Evolutionary conservation across 1,140 invertebrate species (phyloP), one percentile per base, ranked within the genome.

Genomic region (Theocolax elegans): DNA sequence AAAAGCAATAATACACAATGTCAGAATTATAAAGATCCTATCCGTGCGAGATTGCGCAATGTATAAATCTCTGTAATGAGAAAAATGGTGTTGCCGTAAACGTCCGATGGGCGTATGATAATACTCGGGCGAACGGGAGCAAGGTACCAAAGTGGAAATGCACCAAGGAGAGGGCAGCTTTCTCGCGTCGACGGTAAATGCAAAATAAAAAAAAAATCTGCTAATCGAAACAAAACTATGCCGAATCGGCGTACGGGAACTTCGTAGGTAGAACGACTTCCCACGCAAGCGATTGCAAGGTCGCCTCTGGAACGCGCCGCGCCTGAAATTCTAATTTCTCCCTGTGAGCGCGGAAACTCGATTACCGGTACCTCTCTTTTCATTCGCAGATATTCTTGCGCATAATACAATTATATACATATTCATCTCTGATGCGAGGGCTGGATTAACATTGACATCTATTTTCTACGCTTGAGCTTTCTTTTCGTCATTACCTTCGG

Each of bases 241-340:
- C 10, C 42, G 21, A 54, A 65, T 25, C 38, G 63, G 48, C 49
- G 12, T 1, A 23, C 58, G 0, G 12, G 27, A 2, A 40, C 59
- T 72, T 74, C 70, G 78, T 80, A 77, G 78, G 78, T 75, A 73
- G 74, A 74, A 77, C 76, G 21, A 67, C 78, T 79, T 80, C 78
- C 78, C 76, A 80, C 78, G 64, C 68, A 62, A 13, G 2, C 31
- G 35, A 40, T 40, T 31, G 54, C 54, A 58, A 58, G 54, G 54
- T 58, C 54, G 35, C 3, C 44, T 44, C n/a, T n/a, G 35, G 60
- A 31, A 48, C 64, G 64, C 40, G 51, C 38, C 64, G 49, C 49
- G 40, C 49, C 51, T 66, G 27, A 53, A 64, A 59, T 62, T 62
- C 59, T 62, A 62, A 62, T 62, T 62, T 62, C n/a, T n/a, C 31